These are phyloP conservation scores for Tenthredo distinguenda DNA, from an alignment of 2,888 invertebrate genomes.

Conservation along the genomic window DNA sequence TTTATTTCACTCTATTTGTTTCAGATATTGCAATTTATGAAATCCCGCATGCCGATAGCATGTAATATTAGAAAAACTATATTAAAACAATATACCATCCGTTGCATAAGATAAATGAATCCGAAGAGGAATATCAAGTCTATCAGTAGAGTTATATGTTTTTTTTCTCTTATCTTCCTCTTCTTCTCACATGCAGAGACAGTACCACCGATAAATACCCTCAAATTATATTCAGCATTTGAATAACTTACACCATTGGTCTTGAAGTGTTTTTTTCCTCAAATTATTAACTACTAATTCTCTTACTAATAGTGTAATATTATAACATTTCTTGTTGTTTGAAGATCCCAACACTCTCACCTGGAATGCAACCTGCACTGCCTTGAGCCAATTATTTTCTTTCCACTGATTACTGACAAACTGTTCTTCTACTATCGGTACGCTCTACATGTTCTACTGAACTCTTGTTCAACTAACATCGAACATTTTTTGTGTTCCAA, in stretches of 20 bases:
- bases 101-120: not conserved
- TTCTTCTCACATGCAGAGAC: not conserved
- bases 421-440: constrained; percentile 66
- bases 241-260: constrained; percentile 39
- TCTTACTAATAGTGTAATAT: constrained; percentile 15
- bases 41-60: not conserved
- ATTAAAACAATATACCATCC: not conserved
- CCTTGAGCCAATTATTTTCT: constrained; percentile 73
- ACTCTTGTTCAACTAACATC: not conserved
- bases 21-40: not conserved
- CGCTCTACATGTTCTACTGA: constrained; percentile 53
- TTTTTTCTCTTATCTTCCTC: not conserved
- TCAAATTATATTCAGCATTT: not conserved
- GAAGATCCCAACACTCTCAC: constrained; percentile 74
- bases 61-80: not conserved
- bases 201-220: not conserved
- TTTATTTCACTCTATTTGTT: not conserved
- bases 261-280: constrained; percentile 33
- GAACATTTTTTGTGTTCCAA: not conserved
- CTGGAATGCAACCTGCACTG: constrained; percentile 75
- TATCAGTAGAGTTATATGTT: not conserved
- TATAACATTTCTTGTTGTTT: constrained; percentile 64
- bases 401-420: constrained; percentile 73
- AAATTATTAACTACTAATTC: constrained; percentile 29
- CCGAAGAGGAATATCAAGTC: not conserved